phyloP scores from a whole-genome alignment of 2,888 invertebrate genomes.

The Lithophane semibrunnea region DNA sequence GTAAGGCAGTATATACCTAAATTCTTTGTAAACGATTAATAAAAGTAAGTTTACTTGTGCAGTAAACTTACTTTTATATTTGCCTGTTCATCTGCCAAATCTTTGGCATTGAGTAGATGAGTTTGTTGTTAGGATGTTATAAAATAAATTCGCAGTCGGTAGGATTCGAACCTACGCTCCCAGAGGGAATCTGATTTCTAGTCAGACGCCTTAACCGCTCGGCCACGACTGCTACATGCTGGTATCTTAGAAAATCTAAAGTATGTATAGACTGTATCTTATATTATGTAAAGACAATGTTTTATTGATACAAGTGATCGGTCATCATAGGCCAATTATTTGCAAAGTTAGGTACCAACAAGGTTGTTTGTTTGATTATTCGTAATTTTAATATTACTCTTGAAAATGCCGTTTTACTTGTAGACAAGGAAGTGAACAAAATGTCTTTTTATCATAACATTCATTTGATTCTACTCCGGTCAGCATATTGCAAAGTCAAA shows the following conservation, averaged over 20 bases:
- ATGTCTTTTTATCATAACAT: not conserved
- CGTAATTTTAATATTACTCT: not conserved
- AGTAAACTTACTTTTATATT: too few species aligned
- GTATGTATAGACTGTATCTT: too few species aligned
- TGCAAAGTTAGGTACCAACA: not conserved
- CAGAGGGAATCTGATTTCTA: conserved; percentile 97
- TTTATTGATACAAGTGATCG: not conserved
- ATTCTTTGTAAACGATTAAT: too few species aligned
- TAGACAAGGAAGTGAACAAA: conserved; percentile 6
- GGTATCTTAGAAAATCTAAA: not conserved
- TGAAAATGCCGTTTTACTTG: not conserved
- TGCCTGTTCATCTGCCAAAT: not conserved
- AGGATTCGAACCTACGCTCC: conserved; percentile 97
- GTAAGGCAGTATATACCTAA: too few species aligned
- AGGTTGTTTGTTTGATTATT: not conserved
- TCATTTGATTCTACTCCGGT: conserved; percentile 14
- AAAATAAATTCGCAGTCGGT: conserved; percentile 92
- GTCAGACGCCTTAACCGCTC: conserved; percentile 97
- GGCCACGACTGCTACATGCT: conserved; percentile 93
- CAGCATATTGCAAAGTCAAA: conserved; percentile 22
- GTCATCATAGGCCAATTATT: not conserved
- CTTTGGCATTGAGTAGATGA: too few species aligned
- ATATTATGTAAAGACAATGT: not conserved
- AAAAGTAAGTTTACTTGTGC: too few species aligned
- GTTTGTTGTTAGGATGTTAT: not conserved